Conservation (phyloP, 2,797 vertebrate genomes). For the Argentina silus region DNA sequence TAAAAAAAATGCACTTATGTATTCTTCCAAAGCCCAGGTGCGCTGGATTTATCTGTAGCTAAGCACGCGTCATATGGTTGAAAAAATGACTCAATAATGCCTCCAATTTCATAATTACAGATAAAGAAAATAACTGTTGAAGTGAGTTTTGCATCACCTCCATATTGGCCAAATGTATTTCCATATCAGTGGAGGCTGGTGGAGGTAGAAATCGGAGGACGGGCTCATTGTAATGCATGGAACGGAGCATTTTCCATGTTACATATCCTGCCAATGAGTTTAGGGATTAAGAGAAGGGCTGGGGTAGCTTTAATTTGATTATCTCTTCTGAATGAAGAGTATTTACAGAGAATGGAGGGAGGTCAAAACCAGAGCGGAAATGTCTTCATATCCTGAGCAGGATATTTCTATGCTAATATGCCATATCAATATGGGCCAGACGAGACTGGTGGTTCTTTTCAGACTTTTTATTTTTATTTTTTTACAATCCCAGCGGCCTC, state of each 20-base stretch:
- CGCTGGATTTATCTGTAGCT: conserved; percentile 8
- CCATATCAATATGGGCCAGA: conserved; percentile 26
- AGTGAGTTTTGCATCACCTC: conserved; percentile 36
- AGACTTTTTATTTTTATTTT: background rate
- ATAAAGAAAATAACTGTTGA: conserved; percentile 36
- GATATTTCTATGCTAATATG: conserved; percentile 53
- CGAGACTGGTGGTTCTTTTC: conserved; percentile 10
- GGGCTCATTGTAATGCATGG: no score
- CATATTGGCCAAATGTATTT: conserved; percentile 47
- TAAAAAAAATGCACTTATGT: background rate
- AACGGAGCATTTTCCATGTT: background rate
- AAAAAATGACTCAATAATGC: conserved; percentile 1
- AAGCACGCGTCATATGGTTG: background rate
- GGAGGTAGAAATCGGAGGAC: background rate
- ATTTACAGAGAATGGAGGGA: conserved; percentile 51
- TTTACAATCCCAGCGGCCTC: background rate
- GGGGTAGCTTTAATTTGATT: conserved; percentile 58
- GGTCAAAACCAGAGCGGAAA: conserved; percentile 49
- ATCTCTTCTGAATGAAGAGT: conserved; percentile 66
- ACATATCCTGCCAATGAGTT: conserved; percentile 33
- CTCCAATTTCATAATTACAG: conserved; percentile 21
- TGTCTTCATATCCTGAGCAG: conserved; percentile 35
- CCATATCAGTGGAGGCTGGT: conserved; percentile 8
- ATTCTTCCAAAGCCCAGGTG: background rate
- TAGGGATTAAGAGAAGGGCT: conserved; percentile 32